phyloP scores from a whole-genome alignment of 2,113 vertebrate genomes.

The Tympanuchus pallidicinctus region DNA sequence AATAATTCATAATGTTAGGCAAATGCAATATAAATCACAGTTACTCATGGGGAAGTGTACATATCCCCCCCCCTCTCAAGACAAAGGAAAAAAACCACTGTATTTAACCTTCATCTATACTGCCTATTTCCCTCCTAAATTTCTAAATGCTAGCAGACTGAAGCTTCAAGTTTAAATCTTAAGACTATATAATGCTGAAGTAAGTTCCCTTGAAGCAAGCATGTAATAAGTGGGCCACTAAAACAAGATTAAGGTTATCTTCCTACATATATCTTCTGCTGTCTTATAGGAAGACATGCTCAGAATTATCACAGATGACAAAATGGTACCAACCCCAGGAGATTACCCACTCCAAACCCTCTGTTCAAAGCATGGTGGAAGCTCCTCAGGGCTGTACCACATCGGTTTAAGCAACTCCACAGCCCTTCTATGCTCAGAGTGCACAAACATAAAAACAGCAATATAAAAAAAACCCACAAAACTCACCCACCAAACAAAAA shows the following conservation, averaged over 20 bases:
- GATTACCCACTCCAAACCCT: fast-evolving
- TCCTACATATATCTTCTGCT: neutral
- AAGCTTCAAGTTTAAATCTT: neutral
- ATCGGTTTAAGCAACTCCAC: neutral
- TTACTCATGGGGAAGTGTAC: neutral
- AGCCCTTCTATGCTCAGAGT: neutral
- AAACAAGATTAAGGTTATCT: neutral
- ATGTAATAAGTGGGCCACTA: neutral
- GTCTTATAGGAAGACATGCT: neutral
- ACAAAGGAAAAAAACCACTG: neutral
- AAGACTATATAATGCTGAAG: neutral
- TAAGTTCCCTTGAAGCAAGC: neutral
- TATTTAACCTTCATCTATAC: neutral
- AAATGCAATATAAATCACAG: neutral
- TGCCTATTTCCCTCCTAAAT: neutral
- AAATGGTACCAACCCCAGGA: neutral
- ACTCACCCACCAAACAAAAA: neutral
- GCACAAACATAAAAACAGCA: neutral
- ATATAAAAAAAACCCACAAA: too few species aligned
- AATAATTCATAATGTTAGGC: neutral
- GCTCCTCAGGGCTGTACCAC: neutral
- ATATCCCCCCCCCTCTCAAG: neutral
- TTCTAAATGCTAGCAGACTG: neutral
- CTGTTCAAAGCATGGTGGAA: neutral
- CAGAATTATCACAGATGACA: neutral